Percentiles rank a stretch among this genome's conserved stretches.
These are phyloP conservation scores for Hololepta plana DNA, from an alignment of 2,888 invertebrate genomes.

Conservation along the genomic window DNA sequence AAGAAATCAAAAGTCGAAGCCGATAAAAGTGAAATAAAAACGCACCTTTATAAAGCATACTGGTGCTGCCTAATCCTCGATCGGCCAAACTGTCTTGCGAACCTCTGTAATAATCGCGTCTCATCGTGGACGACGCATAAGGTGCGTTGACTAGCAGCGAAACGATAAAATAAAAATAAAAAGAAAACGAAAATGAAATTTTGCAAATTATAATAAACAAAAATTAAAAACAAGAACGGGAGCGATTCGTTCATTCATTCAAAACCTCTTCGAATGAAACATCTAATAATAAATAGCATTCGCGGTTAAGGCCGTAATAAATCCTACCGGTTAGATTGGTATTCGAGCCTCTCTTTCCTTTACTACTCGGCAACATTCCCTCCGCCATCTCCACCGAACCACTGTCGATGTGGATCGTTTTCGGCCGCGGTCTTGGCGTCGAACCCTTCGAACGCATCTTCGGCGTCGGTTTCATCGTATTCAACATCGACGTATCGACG, in stretches of 20 bases:
- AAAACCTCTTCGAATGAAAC: no score
- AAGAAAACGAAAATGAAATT: constrained; percentile 14
- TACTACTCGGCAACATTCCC: constrained; percentile 50
- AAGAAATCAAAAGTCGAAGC: no score
- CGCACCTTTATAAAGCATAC: constrained; percentile 54
- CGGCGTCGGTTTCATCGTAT: constrained; percentile 38
- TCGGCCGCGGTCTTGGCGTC: constrained; percentile 57
- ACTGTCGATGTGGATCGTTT: constrained; percentile 80
- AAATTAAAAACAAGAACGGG: constrained; percentile 5
- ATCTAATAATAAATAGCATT: no score
- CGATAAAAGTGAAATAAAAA: constrained; percentile 16
- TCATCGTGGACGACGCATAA: constrained; percentile 48
- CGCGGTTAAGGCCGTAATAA: no score
- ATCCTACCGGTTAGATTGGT: constrained; percentile 69
- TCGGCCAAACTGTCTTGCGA: constrained; percentile 77
- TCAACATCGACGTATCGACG: constrained; percentile 47
- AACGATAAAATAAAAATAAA: constrained; percentile 9
- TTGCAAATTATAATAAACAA: constrained; percentile 5
- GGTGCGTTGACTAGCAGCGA: constrained; percentile 22
- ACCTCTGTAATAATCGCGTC: constrained; percentile 81
- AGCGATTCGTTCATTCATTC: no score
- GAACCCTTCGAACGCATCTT: constrained; percentile 46
- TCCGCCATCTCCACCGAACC: constrained; percentile 62
- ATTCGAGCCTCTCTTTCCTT: constrained; percentile 63
- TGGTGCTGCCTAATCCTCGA: constrained; percentile 40